These are phyloP conservation scores for Pseudonaja textilis DNA, from an alignment of 2,113 vertebrate genomes.

Conservation along the genomic window DNA sequence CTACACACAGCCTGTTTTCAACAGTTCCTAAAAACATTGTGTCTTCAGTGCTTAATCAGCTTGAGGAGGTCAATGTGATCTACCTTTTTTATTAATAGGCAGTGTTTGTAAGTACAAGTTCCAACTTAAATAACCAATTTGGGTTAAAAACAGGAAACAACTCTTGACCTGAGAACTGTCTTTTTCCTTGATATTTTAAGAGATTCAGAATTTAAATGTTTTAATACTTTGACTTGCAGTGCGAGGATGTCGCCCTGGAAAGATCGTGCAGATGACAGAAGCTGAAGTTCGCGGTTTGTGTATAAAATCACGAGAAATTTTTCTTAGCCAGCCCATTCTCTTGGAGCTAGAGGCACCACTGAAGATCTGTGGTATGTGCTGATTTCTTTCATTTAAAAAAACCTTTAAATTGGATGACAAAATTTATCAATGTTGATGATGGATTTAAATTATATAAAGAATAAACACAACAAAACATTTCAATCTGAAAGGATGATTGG, in stretches of 20 bases:
- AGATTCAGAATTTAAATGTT: neutral
- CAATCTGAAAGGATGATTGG: neutral
- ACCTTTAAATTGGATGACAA: neutral
- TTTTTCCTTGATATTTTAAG: neutral
- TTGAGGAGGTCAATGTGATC: neutral
- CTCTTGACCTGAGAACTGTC: neutral
- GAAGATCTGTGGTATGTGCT: slow-evolving; percentile 88
- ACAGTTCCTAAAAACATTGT: neutral
- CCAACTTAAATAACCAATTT: neutral
- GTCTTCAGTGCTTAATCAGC: neutral
- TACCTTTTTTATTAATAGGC: neutral
- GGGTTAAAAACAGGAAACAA: neutral
- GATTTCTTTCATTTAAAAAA: neutral
- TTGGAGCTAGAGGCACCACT: slow-evolving; percentile 91
- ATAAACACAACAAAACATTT: neutral
- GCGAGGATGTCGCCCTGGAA: slow-evolving; percentile 93
- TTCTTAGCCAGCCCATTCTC: slow-evolving; percentile 95
- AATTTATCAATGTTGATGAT: neutral
- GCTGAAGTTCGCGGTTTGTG: slow-evolving; percentile 92
- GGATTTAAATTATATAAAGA: neutral
- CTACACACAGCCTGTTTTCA: neutral
- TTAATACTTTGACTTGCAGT: slow-evolving; percentile 68
- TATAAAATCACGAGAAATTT: slow-evolving; percentile 95
- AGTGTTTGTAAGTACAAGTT: neutral
- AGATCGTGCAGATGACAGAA: slow-evolving; percentile 94